Percentiles rank a stretch among this genome's conserved stretches.
Evolutionary conservation across 2,797 vertebrate species (phyloP).

Genomic region (Tokudaia muenninki): DNA sequence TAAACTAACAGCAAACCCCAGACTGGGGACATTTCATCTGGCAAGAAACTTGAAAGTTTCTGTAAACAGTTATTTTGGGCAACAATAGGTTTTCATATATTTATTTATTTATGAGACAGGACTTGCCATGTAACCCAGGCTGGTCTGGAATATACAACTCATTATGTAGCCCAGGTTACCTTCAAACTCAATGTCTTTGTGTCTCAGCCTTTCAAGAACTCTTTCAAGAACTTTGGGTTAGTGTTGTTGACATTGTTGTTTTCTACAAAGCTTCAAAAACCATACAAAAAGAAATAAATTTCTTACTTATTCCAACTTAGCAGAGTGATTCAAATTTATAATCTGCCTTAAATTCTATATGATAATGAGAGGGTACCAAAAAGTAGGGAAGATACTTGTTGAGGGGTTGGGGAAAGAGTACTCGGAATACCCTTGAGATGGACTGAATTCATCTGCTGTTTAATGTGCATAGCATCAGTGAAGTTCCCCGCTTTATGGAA

Average conservation of each 20-base stretch:
- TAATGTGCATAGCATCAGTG: accelerated
- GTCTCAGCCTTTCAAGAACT: not conserved
- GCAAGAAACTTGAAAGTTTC: not conserved
- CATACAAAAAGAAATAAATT: not conserved
- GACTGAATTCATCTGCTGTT: not conserved
- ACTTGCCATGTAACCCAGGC: not conserved
- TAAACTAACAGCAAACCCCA: not conserved
- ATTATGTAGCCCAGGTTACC: not conserved
- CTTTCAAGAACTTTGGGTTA: not conserved
- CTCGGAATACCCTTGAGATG: not conserved
- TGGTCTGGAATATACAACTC: not conserved
- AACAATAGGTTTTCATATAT: not conserved
- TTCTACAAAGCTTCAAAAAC: not conserved
- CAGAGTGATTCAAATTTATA: not conserved
- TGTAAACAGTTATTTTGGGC: not conserved
- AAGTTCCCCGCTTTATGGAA: not conserved
- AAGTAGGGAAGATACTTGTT: not conserved
- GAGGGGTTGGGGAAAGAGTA: not conserved
- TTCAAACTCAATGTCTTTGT: not conserved
- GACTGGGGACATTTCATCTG: not conserved
- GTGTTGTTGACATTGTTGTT: not conserved
- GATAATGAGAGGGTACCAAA: too few relatives aligned
- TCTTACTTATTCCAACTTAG: not conserved
- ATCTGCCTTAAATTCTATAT: not conserved
- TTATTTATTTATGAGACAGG: not conserved